These are phyloP conservation scores for Epinephelus coioides DNA, from an alignment of 2,797 vertebrate species.

Conservation along the genomic window DNA sequence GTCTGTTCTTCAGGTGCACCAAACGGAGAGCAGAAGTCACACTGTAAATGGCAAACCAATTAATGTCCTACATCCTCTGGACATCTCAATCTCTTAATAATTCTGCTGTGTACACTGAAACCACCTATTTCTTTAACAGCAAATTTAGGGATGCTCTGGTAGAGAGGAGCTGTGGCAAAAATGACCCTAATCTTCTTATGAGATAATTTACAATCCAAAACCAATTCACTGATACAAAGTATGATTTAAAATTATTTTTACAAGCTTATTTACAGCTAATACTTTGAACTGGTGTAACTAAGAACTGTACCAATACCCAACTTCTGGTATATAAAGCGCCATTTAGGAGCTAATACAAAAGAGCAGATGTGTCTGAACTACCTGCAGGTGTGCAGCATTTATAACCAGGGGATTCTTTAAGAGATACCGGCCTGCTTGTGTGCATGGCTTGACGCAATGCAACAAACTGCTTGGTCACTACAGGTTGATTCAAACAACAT, in stretches of 20 bases:
- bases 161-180: slow-evolving; percentile 45
- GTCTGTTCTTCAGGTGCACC: slow-evolving; percentile 45
- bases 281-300: slow-evolving; percentile 75
- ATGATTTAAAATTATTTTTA: slow-evolving; percentile 75
- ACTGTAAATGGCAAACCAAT: slow-evolving; percentile 54
- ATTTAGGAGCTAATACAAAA: slow-evolving; percentile 68
- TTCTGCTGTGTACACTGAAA: slow-evolving; percentile 46
- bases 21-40: slow-evolving; percentile 52
- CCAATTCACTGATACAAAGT: slow-evolving; percentile 72
- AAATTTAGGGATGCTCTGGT: slow-evolving; percentile 54
- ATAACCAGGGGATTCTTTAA: slow-evolving; percentile 47
- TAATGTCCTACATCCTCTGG: slow-evolving; percentile 50
- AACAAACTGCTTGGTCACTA: slow-evolving; percentile 59
- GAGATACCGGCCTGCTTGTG: slow-evolving; percentile 52
- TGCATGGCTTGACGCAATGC: slow-evolving; percentile 47
- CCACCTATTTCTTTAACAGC: slow-evolving; percentile 42
- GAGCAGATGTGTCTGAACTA: slow-evolving; percentile 64
- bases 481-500: slow-evolving; percentile 72
- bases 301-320: slow-evolving; percentile 67
- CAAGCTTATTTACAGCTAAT: slow-evolving; percentile 85
- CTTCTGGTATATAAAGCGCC: slow-evolving; percentile 56
- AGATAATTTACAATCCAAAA: slow-evolving; percentile 70
- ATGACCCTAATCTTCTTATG: slow-evolving; percentile 49
- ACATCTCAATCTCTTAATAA: slow-evolving; percentile 56
- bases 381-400: slow-evolving; percentile 66